These are phyloP conservation scores for Spheniscus humboldti DNA, from an alignment of 2,797 vertebrate genomes.

Conservation along the genomic window DNA sequence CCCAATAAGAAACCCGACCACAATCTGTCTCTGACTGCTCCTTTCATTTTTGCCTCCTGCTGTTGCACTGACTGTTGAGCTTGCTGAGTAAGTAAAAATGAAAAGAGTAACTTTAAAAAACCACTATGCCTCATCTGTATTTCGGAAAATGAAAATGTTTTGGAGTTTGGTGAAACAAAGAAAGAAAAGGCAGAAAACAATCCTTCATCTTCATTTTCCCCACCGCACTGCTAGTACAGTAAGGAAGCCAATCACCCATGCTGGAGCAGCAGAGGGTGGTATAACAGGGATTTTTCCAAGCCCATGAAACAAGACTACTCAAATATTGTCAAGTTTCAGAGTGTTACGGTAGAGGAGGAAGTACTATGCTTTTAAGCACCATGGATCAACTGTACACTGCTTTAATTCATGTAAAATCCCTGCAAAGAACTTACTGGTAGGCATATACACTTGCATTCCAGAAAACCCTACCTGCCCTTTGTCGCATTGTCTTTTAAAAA, in stretches of 20 bases:
- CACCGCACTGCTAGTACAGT: neutral
- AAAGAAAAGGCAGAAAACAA: neutral
- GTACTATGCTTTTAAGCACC: neutral
- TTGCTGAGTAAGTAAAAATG: neutral
- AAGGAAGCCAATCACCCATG: neutral
- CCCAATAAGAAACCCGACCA: neutral
- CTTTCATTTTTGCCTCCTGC: constrained; percentile 23
- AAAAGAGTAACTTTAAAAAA: neutral
- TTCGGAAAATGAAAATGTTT: constrained; percentile 1
- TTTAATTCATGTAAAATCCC: neutral
- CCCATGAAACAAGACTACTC: neutral
- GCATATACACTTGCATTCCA: neutral
- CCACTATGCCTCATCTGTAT: neutral
- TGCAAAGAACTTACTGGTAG: neutral
- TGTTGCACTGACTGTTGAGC: neutral
- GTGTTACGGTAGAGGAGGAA: neutral
- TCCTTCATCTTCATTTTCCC: neutral
- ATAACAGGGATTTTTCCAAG: neutral
- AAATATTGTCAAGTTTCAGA: neutral
- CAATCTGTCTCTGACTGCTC: neutral
- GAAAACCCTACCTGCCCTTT: neutral
- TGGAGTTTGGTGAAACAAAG: neutral
- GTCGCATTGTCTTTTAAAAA: neutral
- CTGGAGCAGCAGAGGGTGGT: neutral
- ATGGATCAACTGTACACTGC: neutral